Evolutionary conservation across 2,797 vertebrate genomes (phyloP), one percentile per base, ranked within the genome.

Genomic region (Leptodactylus fallax): DNA sequence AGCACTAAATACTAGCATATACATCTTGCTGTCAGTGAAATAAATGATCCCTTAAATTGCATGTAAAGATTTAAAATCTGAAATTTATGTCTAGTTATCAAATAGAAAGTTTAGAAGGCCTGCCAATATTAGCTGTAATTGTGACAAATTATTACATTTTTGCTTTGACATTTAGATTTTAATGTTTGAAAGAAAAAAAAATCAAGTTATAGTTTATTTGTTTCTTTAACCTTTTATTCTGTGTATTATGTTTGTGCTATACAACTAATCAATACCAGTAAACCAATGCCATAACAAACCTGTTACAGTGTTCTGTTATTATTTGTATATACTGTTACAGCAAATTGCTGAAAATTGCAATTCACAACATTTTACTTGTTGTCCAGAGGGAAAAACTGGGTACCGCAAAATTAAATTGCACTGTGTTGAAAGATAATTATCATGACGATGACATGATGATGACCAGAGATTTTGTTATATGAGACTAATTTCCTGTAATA

Each of bases 41-140:
- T 94, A 96, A 96, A 96, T 96, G 94, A 96, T 93, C 90, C 95
- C 90, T 96, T 96, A 96, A 96, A 96, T 96, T 96, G 95, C 93
- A 93, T 95, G 93, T 94, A 95, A 93, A 95, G 93, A 94, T 95
- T 94, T 94, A 95, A 95, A 94, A 95, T 95, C 93, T 96, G 93
- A 95, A 96, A 96, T 96, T 94, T 95, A 95, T 91, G 93, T 95
- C 95, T 95, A 93, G 95, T 95, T 96, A 96, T 96, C 95, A 95
- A 96, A 96, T 91, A 95, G 93, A 96, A 96, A 95, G 94, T 96
- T 96, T 94, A 95, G 94, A 95, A 93, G 91, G 93, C 93, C 95
- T 96, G 95, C 93, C 96, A 95, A 96, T 95, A 96, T 93, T 91
- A 93, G 92, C 88, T 88, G 92, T 96, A 96, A 96, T 95, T 95